These are phyloP conservation scores for Drosophila ezoana DNA, from an alignment of 2,888 invertebrate species.

Conservation along the genomic window DNA sequence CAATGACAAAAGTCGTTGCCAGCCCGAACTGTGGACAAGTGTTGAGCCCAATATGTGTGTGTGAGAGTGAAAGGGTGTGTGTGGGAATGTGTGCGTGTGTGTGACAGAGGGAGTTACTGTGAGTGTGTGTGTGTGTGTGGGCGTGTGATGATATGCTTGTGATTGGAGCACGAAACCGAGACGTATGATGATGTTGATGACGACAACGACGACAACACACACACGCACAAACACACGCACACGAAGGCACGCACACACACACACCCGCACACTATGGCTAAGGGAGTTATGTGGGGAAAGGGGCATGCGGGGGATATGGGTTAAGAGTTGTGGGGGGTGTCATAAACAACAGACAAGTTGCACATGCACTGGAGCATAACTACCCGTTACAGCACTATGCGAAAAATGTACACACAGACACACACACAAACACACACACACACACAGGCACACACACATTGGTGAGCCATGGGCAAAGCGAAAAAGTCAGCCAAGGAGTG, in stretches of 20 bases:
- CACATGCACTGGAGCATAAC: slow-evolving; percentile 75
- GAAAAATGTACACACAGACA: slow-evolving; percentile 27
- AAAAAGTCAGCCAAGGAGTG: slow-evolving; percentile 56
- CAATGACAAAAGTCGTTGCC: slow-evolving; percentile 20
- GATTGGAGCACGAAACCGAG: slow-evolving; percentile 72
- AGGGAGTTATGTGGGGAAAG: background rate
- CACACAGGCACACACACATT: background rate
- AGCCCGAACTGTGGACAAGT: slow-evolving; percentile 22
- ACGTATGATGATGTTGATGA: slow-evolving; percentile 77
- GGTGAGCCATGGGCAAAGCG: slow-evolving; percentile 35
- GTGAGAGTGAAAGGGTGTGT: too few species aligned
- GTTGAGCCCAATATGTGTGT: slow-evolving; percentile 35
- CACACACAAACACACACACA: background rate
- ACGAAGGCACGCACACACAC: slow-evolving; percentile 10
- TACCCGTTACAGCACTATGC: slow-evolving; percentile 60
- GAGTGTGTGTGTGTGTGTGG: slow-evolving; percentile 9
- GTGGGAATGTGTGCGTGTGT: slow-evolving; percentile 8
- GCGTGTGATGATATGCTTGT: slow-evolving; percentile 70
- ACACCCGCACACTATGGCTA: background rate
- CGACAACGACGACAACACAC: slow-evolving; percentile 45
- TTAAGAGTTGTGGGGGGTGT: slow-evolving; percentile 46
- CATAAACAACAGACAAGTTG: slow-evolving; percentile 79
- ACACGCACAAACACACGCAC: slow-evolving; percentile 22
- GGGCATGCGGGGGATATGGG: background rate
- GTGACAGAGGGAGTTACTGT: slow-evolving; percentile 9